Conservation (phyloP, 2,888 invertebrate genomes). For the Stenodema calcarata region DNA sequence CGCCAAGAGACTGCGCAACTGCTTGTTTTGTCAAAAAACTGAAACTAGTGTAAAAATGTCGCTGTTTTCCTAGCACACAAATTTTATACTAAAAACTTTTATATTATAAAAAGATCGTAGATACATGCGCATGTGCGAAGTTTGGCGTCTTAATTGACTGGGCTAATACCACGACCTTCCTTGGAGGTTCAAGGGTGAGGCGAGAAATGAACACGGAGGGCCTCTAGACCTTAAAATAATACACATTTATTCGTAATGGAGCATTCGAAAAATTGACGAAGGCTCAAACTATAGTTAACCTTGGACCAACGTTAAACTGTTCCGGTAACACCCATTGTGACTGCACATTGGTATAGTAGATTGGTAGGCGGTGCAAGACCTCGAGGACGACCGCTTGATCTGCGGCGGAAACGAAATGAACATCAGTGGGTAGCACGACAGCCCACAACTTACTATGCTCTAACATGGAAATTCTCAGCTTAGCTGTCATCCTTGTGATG, state of each 20-base stretch:
- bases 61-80: too few species aligned
- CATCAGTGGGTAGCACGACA: conserved; percentile 2
- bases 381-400: conserved; percentile 11
- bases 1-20: too few species aligned
- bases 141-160: too few species aligned
- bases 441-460: not conserved
- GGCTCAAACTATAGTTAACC: not conserved
- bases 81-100: too few species aligned
- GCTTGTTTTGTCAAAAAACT: too few species aligned
- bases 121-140: too few species aligned
- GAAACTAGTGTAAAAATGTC: too few species aligned
- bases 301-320: not conserved
- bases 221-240: not conserved
- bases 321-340: not conserved
- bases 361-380: not conserved
- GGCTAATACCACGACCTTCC: not conserved
- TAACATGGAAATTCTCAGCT: too few species aligned
- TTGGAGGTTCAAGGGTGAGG: not conserved
- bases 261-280: not conserved
- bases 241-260: not conserved
- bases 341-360: not conserved
- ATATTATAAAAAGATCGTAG: too few species aligned
- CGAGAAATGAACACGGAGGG: not conserved
- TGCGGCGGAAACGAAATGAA: not conserved
- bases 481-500: too few species aligned